phyloP scores from a whole-genome alignment of 1,140 invertebrate genomes.

The Lerema accius region DNA sequence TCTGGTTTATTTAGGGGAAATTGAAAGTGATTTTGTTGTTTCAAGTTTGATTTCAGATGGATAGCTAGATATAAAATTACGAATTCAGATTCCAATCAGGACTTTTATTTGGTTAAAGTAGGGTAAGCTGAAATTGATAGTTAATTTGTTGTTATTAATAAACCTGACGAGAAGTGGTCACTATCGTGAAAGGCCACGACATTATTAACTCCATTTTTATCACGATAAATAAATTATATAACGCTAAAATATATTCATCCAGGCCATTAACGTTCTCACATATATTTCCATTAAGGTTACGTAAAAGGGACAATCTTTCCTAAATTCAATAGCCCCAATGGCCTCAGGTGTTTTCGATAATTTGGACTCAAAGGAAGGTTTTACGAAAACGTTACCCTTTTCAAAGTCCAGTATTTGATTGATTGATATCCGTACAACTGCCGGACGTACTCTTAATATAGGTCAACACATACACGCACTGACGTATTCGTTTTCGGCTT shows the following conservation, averaged over 20 bases:
- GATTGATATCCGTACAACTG: neutral
- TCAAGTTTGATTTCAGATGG: constrained; percentile 8
- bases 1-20: constrained; percentile 26
- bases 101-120: too few species aligned
- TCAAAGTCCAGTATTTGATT: neutral
- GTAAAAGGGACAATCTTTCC: neutral
- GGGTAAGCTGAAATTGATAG: too few species aligned
- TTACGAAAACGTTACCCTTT: neutral
- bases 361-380: constrained; percentile 2
- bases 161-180: too few species aligned
- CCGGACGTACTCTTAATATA: too few species aligned
- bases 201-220: too few species aligned
- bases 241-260: too few species aligned
- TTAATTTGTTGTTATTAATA: too few species aligned
- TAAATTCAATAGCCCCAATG: neutral
- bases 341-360: constrained; percentile 28
- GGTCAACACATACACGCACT: neutral
- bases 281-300: neutral
- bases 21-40: constrained; percentile 5
- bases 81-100: too few species aligned
- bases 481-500: too few species aligned
- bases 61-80: too few species aligned
- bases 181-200: too few species aligned
- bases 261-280: neutral
- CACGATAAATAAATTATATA: too few species aligned